Percentiles rank a stretch among this genome's conserved stretches.
These are phyloP conservation scores for Rhamnusium bicolor DNA, from an alignment of 2,888 invertebrate genomes.

Conservation along the genomic window DNA sequence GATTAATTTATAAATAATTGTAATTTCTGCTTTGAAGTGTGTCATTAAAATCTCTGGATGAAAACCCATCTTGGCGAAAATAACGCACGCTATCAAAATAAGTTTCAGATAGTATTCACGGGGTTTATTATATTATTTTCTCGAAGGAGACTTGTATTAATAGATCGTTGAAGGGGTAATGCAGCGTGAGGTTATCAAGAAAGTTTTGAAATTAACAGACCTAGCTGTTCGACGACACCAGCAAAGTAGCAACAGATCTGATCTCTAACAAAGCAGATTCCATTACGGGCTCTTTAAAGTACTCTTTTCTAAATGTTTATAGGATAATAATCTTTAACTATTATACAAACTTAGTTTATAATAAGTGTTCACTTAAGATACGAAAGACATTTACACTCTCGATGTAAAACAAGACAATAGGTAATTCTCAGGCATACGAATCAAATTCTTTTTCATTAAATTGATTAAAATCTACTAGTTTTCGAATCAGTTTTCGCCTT, in stretches of 20 bases:
- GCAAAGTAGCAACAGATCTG: slow-evolving; percentile 21
- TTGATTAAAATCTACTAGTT: too few relatives aligned
- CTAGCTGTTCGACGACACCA: slow-evolving; percentile 18
- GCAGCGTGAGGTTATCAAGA: slow-evolving; percentile 41
- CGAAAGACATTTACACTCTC: background rate
- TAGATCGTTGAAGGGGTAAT: slow-evolving; percentile 44
- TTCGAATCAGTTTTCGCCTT: too few relatives aligned
- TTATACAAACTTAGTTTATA: background rate
- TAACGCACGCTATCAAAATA: slow-evolving; percentile 17
- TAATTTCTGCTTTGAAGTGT: slow-evolving; percentile 13
- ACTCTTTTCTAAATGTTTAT: background rate
- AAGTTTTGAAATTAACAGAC: slow-evolving; percentile 42
- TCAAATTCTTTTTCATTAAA: too few relatives aligned
- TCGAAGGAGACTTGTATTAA: slow-evolving; percentile 36
- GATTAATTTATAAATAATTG: slow-evolving; percentile 16
- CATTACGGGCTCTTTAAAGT: background rate
- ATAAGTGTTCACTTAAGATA: background rate
- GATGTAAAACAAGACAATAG: too few relatives aligned
- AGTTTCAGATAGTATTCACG: slow-evolving; percentile 11
- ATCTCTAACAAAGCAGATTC: slow-evolving; percentile 20
- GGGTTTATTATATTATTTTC: slow-evolving; percentile 6
- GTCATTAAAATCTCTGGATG: slow-evolving; percentile 31
- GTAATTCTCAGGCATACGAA: too few relatives aligned
- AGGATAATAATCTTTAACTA: background rate
- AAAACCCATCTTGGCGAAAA: background rate